Evolutionary conservation across 2,888 invertebrate species (phyloP).

Genomic region (Griposia aprilina): DNA sequence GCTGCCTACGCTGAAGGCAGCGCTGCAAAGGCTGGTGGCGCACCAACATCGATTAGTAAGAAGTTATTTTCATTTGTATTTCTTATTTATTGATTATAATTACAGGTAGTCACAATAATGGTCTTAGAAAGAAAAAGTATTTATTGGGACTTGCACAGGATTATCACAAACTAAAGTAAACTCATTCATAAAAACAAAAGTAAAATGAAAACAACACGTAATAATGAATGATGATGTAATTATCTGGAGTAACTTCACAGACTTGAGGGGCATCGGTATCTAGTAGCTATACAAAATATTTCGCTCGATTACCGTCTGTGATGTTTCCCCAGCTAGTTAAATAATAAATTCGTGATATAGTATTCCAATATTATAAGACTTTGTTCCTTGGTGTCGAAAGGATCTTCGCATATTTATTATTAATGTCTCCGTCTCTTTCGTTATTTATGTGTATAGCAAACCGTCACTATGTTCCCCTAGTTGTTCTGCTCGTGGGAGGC

Average conservation of each 20-base stretch:
- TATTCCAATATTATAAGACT: background rate
- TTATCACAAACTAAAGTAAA: too few relatives aligned
- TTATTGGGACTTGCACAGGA: too few relatives aligned
- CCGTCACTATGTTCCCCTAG: constrained; percentile 53
- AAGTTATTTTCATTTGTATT: background rate
- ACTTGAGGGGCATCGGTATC: background rate
- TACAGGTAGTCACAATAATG: too few relatives aligned
- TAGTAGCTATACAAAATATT: background rate
- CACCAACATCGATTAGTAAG: constrained; percentile 95
- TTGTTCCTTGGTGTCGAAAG: background rate
- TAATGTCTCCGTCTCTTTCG: background rate
- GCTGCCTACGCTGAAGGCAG: constrained; percentile 95
- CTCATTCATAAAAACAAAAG: too few relatives aligned
- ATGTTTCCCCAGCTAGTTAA: background rate
- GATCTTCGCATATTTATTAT: background rate
- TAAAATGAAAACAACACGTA: too few relatives aligned
- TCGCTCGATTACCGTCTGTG: background rate
- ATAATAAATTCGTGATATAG: background rate
- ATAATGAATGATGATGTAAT: too few relatives aligned
- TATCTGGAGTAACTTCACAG: background rate
- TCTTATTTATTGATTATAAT: background rate
- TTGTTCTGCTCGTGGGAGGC: constrained; percentile 82
- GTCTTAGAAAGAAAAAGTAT: too few relatives aligned
- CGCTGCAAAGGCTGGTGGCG: constrained; percentile 95
- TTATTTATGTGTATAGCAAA: background rate